Evolutionary conservation across 2,113 vertebrate species (phyloP).

Genomic region (Butorides virescens): DNA sequence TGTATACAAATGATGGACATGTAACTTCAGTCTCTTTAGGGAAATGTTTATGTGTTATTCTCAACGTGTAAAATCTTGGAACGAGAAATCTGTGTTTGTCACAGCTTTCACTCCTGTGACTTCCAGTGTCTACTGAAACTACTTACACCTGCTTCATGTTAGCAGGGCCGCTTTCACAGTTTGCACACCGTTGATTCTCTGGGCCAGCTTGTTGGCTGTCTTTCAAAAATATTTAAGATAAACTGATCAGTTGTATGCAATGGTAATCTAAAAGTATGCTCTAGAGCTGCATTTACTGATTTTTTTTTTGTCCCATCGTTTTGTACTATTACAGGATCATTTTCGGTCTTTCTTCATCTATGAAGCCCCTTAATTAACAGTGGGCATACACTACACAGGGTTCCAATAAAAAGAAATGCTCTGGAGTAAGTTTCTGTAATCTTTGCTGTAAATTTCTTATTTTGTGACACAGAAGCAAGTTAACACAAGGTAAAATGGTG

Average conservation of each 20-base stretch:
- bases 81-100: neutral
- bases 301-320: neutral
- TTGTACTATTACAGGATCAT: neutral
- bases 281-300: neutral
- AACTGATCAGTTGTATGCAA: neutral
- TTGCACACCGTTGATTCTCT: neutral
- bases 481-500: neutral
- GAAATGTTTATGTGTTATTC: neutral
- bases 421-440: neutral
- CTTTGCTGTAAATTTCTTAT: neutral
- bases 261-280: neutral
- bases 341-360: neutral
- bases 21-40: neutral
- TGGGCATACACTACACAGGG: neutral
- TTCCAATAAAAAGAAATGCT: neutral
- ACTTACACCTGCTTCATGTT: neutral
- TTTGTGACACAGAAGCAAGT: neutral
- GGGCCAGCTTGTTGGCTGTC: neutral
- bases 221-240: neutral
- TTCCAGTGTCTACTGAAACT: constrained; percentile 14
- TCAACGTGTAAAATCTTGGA: neutral
- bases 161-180: neutral
- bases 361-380: neutral
- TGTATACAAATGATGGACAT: neutral
- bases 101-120: constrained; percentile 23